Conservation (phyloP, 2,888 invertebrate species). For the Drosophila niveifrons region DNA sequence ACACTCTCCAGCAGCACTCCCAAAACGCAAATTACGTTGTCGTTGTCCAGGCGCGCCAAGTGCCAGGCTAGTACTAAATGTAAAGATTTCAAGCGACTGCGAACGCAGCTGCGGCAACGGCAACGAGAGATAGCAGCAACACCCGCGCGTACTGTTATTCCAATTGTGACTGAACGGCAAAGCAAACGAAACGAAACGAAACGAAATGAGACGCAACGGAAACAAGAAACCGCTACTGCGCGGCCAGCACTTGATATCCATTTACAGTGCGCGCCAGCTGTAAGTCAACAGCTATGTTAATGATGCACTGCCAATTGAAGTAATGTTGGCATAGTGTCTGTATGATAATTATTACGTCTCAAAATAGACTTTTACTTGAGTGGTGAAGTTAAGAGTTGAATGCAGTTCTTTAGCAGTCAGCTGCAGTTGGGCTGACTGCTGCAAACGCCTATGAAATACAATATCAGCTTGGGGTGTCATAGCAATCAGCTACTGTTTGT, state of each 20-base stretch:
- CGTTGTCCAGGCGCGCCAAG: constrained; percentile 65
- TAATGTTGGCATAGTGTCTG: neutral
- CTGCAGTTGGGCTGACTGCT: neutral
- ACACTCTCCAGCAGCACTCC: constrained; percentile 25
- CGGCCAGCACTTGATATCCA: constrained; percentile 39
- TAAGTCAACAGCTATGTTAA: constrained; percentile 4
- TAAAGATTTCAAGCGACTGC: constrained; percentile 43
- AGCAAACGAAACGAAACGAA: constrained; percentile 41
- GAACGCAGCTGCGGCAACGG: constrained; percentile 19
- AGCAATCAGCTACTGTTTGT: constrained; percentile 1
- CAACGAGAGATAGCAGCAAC: constrained; percentile 12
- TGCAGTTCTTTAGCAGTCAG: neutral
- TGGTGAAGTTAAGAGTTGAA: no score
- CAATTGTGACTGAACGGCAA: constrained; percentile 47
- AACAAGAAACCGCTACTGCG: constrained; percentile 60
- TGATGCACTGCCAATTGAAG: no score
- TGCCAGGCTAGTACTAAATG: constrained; percentile 66
- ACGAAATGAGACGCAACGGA: constrained; percentile 50
- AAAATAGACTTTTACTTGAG: no score
- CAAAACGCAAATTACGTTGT: constrained; percentile 60
- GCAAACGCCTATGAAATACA: neutral
- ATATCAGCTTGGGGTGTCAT: neutral
- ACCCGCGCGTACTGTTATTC: constrained; percentile 65
- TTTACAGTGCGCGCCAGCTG: constrained; percentile 46
- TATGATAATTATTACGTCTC: neutral